Evolutionary conservation across 2,113 vertebrate genomes (phyloP), one percentile per base, ranked within the genome.

Genomic region (Hucho hucho): DNA sequence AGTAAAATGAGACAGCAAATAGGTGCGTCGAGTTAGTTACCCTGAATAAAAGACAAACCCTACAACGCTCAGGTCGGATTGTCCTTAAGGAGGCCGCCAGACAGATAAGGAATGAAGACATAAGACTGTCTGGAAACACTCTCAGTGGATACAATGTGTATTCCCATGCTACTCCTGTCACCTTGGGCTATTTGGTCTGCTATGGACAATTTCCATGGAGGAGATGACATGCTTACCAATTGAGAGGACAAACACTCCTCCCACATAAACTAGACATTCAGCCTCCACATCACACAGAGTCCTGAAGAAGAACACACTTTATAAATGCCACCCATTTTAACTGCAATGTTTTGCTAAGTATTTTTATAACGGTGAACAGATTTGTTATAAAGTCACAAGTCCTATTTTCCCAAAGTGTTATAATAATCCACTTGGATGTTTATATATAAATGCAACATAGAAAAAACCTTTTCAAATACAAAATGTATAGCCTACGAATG

Each of bases 401-500:
- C 18, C 3, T 20, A 6, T 88, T 78, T 47, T n/a, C 2, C 58
- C 58, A 11, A 70, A 65, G 67, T 58, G 61, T 67, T 9, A 63
- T 29, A 64, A 26, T 20, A 69, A 69, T 47, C 75, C 46, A 70
- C 72, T 69, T 24, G 63, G 74, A 78, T 81, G 26, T 64, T 7
- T 81, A 71, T 79, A 70, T 7, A 69, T 69, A 46, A n/a, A 79
- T 69, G n/a, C 32, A 66, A 83, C 25, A 82, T 9, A 61, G 37
- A 70, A 14, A 72, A 68, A 72, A 56, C 32, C 3, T 64, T 58
- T 75, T 69, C 74, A 16, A 84, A 86, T 78, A 86, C 75, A 86
- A 85, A 89, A 61, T 63, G 26, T 20, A 75, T 6, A 43, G 64
- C 12, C 11, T 63, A 63, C 49, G 25, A 32, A 53, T 53, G 64